Percentiles rank a stretch among this genome's conserved stretches.
Conservation (phyloP, 2,888 invertebrate genomes). For the Antheraea yamamai region DNA sequence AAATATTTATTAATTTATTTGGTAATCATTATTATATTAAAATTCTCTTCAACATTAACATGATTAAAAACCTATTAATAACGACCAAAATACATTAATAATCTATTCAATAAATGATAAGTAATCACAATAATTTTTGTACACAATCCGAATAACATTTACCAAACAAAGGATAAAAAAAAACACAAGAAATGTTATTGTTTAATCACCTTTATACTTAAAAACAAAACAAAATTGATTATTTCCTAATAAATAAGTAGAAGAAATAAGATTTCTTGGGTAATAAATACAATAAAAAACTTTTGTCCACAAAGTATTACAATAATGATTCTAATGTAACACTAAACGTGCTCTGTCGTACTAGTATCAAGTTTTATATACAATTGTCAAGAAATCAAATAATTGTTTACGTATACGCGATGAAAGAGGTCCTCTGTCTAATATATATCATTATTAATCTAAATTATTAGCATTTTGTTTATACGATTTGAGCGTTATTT, state of each 20-base stretch:
- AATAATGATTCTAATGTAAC: too few relatives aligned
- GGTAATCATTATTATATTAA: neutral
- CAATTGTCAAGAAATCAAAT: neutral
- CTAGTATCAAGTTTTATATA: neutral
- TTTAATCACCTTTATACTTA: neutral
- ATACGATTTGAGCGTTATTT: neutral
- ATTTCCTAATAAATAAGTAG: neutral
- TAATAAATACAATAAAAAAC: neutral
- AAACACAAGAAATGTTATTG: neutral
- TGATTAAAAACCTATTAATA: neutral
- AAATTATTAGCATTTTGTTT: neutral
- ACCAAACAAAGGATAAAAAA: neutral
- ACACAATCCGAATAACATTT: neutral
- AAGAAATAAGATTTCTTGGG: neutral
- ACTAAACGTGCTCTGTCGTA: too few relatives aligned
- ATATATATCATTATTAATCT: neutral
- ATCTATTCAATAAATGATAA: neutral
- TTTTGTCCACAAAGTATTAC: neutral
- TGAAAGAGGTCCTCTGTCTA: neutral
- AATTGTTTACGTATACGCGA: neutral
- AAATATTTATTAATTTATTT: slow-evolving; percentile 10
- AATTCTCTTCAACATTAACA: neutral
- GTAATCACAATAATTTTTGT: slow-evolving; percentile 3
- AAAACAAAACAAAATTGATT: neutral
- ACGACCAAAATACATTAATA: neutral